Percentiles rank a stretch among this genome's conserved stretches.
Evolutionary conservation across 2,888 invertebrate species (phyloP).

Genomic region (Acleris laterana): DNA sequence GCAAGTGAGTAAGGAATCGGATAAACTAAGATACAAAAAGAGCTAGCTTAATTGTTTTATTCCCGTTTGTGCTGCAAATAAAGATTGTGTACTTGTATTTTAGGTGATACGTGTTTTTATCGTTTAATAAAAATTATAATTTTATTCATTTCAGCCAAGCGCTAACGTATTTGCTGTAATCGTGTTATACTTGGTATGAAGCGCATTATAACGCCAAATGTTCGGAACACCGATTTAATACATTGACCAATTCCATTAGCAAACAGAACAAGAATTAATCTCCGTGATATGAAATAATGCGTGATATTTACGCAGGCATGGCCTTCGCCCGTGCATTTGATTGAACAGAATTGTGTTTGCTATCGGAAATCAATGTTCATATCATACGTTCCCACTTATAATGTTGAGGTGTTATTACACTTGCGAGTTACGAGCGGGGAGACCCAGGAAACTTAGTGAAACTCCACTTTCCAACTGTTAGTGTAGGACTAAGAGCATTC

Average conservation of each 20-base stretch:
- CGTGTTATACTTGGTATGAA: neutral
- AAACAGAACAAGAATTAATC: slow-evolving; percentile 53
- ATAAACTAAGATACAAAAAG: slow-evolving; percentile 37
- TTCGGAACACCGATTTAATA: slow-evolving; percentile 43
- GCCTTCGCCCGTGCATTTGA: slow-evolving; percentile 53
- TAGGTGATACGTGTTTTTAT: neutral
- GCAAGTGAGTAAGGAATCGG: slow-evolving; percentile 49
- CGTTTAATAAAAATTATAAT: too few species aligned
- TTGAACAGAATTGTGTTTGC: slow-evolving; percentile 51
- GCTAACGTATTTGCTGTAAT: too few species aligned
- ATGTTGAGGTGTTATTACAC: neutral
- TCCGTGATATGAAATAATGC: slow-evolving; percentile 50
- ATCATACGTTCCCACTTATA: neutral
- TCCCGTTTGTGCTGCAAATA: neutral
- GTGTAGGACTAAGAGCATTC: too few species aligned
- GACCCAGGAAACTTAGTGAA: too few species aligned
- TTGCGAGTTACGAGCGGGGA: too few species aligned
- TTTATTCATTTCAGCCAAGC: too few species aligned
- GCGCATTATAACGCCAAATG: slow-evolving; percentile 3
- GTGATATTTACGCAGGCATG: slow-evolving; percentile 53
- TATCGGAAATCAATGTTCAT: slow-evolving; percentile 45
- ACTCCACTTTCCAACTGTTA: too few species aligned
- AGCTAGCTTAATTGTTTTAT: slow-evolving; percentile 29
- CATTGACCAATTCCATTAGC: slow-evolving; percentile 55
- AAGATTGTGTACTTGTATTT: neutral